Evolutionary conservation across 1,140 invertebrate genomes (phyloP), one percentile per base, ranked within the genome.

Genomic region (Nasonia longicornis): DNA sequence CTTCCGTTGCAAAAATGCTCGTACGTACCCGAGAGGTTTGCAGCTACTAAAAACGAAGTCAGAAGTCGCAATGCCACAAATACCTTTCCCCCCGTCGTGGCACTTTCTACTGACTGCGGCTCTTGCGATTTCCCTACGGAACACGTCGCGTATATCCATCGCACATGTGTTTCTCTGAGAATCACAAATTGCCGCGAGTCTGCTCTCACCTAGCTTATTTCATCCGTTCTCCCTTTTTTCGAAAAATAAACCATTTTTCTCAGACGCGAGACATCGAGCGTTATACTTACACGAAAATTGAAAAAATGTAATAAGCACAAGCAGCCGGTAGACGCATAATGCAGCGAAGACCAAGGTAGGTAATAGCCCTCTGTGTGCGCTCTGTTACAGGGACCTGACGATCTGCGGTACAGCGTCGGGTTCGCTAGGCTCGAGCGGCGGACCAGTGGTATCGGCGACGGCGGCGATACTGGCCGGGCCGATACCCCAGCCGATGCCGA

Each of bases 401-500:
- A 48, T 11, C 14, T 8, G 16, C 22, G 6, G n/a, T 8, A 48
- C 26, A 2, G 20, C 71, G 10, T 20, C 67, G 42, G 71, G 35
- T 45, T 48, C 31, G 20, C 7, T n/a, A 1, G 52, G 52, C 20
- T 58, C 52, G 0, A 58, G 52, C 20, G 14, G 52, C 20, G 52
- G 52, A n/a, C 78, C 29, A 63, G 78, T 45, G 7, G 29, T 64
- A 14, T 31, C 42, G 48, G 67, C 20, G 66, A 35, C 74, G 58
- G 31, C 78, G 42, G 67, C 58, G 80, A 45, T 74, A 10, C 14
- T 22, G 14, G 20, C 26, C 64, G 69, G 79, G 52, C 82, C 67
- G 58, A 52, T 84, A 81, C 83, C 84, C 66, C 83, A 89, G 89
- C 80, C 29, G 88, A 89, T 69, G 84, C 85, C 71, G 83, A 86